Evolutionary conservation across 2,797 vertebrate genomes (phyloP), one percentile per base, ranked within the genome.

Genomic region (Vireo griseus): DNA sequence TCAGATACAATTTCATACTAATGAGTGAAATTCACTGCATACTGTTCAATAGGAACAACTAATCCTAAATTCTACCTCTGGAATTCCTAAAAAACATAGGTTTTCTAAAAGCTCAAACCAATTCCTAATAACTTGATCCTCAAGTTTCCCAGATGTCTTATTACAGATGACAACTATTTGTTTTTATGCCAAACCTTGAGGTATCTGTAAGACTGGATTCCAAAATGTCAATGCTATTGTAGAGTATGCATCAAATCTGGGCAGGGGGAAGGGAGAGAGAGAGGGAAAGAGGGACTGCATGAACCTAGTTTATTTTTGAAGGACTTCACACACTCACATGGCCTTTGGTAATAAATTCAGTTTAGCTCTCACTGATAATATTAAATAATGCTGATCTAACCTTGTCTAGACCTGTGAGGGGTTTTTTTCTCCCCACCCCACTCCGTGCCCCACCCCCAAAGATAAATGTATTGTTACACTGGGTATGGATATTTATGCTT

Each of bases 391-490:
- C 40, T 85, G 62, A 61, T 85, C 45, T 88, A 88, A 87, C 57
- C 25, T 82, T 71, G 19, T 40, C 25, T 80, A 58, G 61, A 79
- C 45, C 47, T 5, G 11, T 54, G 19, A 42, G 40, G 21, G 20
- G 0, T 0, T 11, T 73, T 57, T 7, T 9, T 11, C 16, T 42
- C 16, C 10, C 16, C 9, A n/a, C 16, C 10, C 16, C 9, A n/a
- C 2, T 74, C 35, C 35, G 13, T 59, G 21, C 29, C 42, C 13
- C 19, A 45, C 5, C 3, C 37, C 33, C 26, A 55, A 66, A 84
- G 59, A 80, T 33, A 63, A 86, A 82, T 59, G 29, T 31, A 26
- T 37, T 86, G 12, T 86, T 88, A 35, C 52, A 12, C 54, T 40
- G 20, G 16, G 4, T 81, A 68, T 85, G 73, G 37, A n/a, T 72